Conservation (phyloP, 53 echinoderm and acorn worm genomes). For the Luidia sarsii region DNA sequence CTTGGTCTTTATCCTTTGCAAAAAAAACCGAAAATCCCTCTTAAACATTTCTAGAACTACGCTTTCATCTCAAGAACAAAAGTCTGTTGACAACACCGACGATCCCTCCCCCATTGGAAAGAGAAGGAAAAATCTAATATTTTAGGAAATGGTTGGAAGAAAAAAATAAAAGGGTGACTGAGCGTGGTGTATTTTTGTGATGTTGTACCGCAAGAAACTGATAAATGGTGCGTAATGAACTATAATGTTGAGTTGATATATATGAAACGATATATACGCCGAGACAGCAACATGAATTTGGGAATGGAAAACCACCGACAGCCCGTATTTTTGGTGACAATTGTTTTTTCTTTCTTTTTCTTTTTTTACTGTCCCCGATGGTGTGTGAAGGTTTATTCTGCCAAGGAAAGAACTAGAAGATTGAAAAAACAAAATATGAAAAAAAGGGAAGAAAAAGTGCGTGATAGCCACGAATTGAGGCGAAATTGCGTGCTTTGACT, state of each 20-base stretch:
- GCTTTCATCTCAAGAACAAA: background rate
- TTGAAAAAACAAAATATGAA: too few relatives aligned
- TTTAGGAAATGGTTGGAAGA: too few relatives aligned
- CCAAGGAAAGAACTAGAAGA: too few relatives aligned
- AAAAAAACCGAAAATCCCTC: background rate
- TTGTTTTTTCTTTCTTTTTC: background rate
- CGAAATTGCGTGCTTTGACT: too few relatives aligned
- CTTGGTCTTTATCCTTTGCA: background rate
- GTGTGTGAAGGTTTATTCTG: too few relatives aligned
- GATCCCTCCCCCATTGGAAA: too few relatives aligned
- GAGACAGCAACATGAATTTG: constrained; percentile 25
- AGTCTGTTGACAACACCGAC: background rate
- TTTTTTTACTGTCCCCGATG: too few relatives aligned
- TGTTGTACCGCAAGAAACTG: background rate
- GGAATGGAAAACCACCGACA: constrained; percentile 43
- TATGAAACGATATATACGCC: background rate
- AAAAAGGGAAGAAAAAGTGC: too few relatives aligned
- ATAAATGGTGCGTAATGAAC: background rate
- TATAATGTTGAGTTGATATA: background rate
- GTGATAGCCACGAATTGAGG: too few relatives aligned
- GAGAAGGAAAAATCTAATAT: too few relatives aligned
- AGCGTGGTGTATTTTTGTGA: too few relatives aligned
- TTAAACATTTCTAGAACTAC: background rate
- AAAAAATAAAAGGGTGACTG: too few relatives aligned
- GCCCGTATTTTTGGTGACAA: constrained; percentile 14